Evolutionary conservation across 1,140 invertebrate species (phyloP).

Genomic region (Atopsyche davidsoni): DNA sequence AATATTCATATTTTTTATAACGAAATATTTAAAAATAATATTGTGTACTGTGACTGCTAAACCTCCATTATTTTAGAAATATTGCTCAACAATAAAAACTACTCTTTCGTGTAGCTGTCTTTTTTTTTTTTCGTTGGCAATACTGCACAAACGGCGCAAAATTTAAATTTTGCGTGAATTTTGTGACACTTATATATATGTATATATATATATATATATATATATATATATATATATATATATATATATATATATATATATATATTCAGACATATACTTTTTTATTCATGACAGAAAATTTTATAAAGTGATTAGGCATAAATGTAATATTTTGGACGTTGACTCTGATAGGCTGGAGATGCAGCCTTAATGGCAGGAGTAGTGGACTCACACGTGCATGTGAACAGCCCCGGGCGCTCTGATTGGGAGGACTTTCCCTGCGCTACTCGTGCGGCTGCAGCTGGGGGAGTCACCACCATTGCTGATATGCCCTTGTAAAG

Average conservation of each 20-base stretch:
- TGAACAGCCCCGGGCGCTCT: conserved; percentile 77
- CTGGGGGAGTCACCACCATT: conserved; percentile 67
- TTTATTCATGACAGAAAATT: neutral
- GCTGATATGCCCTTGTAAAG: conserved; percentile 67
- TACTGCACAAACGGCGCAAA: neutral
- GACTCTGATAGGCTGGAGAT: conserved; percentile 48
- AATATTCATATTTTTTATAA: neutral
- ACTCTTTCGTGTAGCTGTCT: neutral
- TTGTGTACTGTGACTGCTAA: neutral
- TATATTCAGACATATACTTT: neutral
- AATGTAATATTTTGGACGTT: neutral
- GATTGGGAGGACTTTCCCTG: conserved; percentile 67
- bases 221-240: conserved; percentile 1
- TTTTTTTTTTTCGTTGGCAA: neutral
- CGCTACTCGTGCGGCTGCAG: conserved; percentile 64
- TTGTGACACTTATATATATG: neutral
- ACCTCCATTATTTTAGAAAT: no score
- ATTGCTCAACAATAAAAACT: no score
- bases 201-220: neutral
- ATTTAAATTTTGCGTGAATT: neutral
- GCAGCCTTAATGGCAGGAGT: conserved; percentile 71
- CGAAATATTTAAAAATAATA: neutral
- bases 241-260: conserved; percentile 3
- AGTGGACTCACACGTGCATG: conserved; percentile 84
- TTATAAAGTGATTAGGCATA: neutral